phyloP scores from a whole-genome alignment of 2,797 vertebrate genomes.

The Eospalax fontanierii region DNA sequence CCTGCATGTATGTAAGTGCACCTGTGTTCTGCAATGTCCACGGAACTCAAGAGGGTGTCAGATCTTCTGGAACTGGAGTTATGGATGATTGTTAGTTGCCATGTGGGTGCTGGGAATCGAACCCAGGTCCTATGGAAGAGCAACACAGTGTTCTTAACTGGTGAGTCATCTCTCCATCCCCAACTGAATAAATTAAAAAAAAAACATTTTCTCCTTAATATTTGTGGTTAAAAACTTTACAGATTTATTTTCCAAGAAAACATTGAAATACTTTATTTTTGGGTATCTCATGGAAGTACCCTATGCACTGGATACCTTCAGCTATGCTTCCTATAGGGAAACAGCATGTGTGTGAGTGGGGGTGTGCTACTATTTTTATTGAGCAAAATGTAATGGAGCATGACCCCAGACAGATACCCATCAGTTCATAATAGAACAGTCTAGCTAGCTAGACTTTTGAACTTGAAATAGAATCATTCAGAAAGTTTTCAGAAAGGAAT shows the following conservation, averaged over 20 bases:
- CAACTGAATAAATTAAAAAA: no score
- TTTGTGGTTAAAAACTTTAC: background rate
- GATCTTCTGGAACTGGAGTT: no score
- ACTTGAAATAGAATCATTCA: background rate
- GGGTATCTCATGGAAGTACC: background rate
- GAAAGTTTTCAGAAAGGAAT: slow-evolving; percentile 9
- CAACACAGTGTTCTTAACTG: no score
- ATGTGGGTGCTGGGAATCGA: no score
- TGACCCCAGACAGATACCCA: background rate
- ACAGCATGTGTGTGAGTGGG: no score
- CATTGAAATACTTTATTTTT: background rate
- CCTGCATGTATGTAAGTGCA: no score
- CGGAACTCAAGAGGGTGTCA: no score
- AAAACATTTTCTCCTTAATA: background rate
- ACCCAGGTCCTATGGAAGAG: no score
- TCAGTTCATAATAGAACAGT: background rate
- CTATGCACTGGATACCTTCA: background rate
- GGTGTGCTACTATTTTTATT: background rate
- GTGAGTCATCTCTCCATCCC: no score
- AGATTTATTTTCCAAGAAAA: background rate
- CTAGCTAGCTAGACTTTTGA: background rate
- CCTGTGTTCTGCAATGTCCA: no score
- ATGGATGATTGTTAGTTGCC: no score
- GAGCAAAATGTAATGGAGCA: background rate
- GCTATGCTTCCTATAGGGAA: background rate